phyloP scores from a whole-genome alignment of 1,140 invertebrate species.

The Nasonia vitripennis region DNA sequence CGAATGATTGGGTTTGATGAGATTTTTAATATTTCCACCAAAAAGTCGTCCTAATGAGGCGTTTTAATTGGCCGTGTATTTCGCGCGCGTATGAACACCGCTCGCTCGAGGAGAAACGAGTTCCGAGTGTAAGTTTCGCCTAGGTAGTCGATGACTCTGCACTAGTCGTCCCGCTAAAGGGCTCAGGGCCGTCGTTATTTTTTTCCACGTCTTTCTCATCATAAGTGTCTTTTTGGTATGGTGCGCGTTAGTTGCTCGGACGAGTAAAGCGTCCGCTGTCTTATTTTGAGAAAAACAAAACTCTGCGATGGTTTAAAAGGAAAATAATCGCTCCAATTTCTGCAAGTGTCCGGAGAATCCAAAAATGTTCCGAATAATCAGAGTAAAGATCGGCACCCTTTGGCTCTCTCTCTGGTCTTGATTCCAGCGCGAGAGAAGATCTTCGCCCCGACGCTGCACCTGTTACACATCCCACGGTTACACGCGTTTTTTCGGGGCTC shows the following conservation, averaged over 20 bases:
- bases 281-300: slow-evolving; percentile 61
- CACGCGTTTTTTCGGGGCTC: not conserved
- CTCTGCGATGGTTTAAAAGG: not conserved
- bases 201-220: not conserved
- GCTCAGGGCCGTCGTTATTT: slow-evolving; percentile 25
- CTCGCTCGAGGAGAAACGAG: not conserved
- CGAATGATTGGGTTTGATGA: not conserved
- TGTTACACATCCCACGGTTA: slow-evolving; percentile 14
- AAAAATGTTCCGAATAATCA: not conserved
- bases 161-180: slow-evolving; percentile 33
- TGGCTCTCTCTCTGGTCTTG: not conserved
- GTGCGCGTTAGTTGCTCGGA: not conserved
- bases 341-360: not conserved
- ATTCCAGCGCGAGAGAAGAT: not conserved
- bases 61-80: slow-evolving; percentile 23
- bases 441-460: slow-evolving; percentile 11
- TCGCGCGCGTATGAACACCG: not conserved
- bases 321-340: not conserved
- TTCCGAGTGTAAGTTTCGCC: not conserved
- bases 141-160: slow-evolving; percentile 45
- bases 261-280: not conserved
- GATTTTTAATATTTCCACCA: not conserved
- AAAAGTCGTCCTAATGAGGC: slow-evolving; percentile 21
- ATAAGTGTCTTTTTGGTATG: not conserved
- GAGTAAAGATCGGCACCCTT: not conserved